Base-by-base conservation (phyloP, 2,888 invertebrate species). In the Aspidiotus destructor region DNA sequence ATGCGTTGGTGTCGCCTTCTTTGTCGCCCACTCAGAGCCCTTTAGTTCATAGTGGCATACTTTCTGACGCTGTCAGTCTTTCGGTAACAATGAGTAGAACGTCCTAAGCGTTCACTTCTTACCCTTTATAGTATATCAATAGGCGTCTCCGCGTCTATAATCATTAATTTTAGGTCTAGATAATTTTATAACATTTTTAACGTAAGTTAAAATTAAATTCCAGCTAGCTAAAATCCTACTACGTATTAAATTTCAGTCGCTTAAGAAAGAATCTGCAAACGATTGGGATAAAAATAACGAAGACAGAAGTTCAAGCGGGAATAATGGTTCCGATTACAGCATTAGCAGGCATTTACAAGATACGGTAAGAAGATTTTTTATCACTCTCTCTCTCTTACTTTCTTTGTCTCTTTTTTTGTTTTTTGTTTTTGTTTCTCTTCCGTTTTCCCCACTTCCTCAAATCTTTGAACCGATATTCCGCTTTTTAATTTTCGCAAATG, bases 311-410 rank as follows among this genome's bases (percentile, higher is more conserved):
- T 58, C 58, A 41, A 15, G 42, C 41, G 65, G 65, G 8, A 65
- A 65, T 65, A 65, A 44, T 57, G 57, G 64, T 58, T 65, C 65
- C 41, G 65, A 65, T 44, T 57, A 13, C 44, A 65, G 65, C 52
- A 65, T 57, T 44, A 58, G 44, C 42, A 57, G 44, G 40, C 64
- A 57, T 57, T 57, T 40, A 11, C 41, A 44, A 65, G 65, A 65
- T 44, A n/a, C 15, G 65, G 65, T 65, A 65, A 65, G 65, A 9
- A 44, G 15, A 5, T 16, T 55, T n/a, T n/a, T n/a, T n/a, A 3
- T n/a, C 2, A 2, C 10, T 15, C 15, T 57, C 16, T 57, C 10
- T 57, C 15, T 13, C 3, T 61, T 6, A 3, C 11, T 42, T 6
- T 41, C 2, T 52, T 1, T 42, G 3, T 62, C 42, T 40, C 2